Evolutionary conservation across 2,797 vertebrate genomes (phyloP).

Genomic region (Dromococcyx pavoninus): DNA sequence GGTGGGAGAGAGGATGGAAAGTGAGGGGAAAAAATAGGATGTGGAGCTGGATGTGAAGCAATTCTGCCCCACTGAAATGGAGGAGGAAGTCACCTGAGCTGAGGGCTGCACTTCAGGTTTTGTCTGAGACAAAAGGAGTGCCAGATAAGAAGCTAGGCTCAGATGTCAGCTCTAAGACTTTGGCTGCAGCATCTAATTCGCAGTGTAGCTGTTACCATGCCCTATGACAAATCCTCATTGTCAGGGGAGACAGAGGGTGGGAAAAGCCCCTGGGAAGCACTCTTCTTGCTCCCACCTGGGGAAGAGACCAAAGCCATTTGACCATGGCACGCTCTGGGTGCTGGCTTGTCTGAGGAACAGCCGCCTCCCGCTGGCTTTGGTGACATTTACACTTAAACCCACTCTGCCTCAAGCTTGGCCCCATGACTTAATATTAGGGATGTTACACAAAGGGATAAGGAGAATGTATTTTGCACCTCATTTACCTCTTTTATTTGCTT

Average conservation of each 20-base stretch:
- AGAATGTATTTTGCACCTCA: no score
- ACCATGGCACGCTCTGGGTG: not conserved
- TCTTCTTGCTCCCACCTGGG: accelerated
- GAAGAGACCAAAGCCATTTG: not conserved
- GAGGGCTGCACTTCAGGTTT: not conserved
- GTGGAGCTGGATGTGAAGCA: not conserved
- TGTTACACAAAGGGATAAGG: no score
- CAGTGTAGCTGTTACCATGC: accelerated
- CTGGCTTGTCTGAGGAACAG: not conserved
- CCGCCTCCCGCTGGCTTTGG: accelerated
- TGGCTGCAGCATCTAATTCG: not conserved
- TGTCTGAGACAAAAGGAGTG: not conserved
- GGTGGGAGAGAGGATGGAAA: not conserved
- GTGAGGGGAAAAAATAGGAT: not conserved
- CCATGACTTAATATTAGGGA: not conserved
- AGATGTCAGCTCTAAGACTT: not conserved
- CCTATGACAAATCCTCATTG: not conserved
- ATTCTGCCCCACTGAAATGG: not conserved
- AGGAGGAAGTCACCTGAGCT: not conserved
- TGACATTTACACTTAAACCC: not conserved
- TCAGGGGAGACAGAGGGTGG: no score
- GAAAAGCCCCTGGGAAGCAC: not conserved
- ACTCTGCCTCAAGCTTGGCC: not conserved
- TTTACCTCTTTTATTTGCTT: no score
- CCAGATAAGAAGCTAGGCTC: not conserved